Conservation (phyloP, 2,797 vertebrate genomes). For the Gouania willdenowi region DNA sequence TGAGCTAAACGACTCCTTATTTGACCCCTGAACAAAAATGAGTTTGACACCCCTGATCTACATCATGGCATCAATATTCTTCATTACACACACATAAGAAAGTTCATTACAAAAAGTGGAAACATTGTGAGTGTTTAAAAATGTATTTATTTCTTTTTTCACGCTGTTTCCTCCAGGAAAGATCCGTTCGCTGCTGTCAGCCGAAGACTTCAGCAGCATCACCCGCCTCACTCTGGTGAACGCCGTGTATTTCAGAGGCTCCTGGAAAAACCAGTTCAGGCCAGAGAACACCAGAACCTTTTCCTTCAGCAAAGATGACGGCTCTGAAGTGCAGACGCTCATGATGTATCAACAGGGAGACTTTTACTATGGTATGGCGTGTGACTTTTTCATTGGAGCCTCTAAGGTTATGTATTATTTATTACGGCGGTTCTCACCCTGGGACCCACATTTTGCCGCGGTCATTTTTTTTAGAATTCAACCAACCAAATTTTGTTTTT, state of each 20-base stretch:
- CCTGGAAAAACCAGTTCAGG: constrained; percentile 96
- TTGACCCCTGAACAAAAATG: too few relatives aligned
- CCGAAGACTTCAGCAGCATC: constrained; percentile 84
- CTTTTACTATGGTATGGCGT: constrained; percentile 89
- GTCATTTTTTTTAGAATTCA: too few relatives aligned
- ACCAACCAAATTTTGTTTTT: too few relatives aligned
- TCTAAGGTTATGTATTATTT: constrained; percentile 46
- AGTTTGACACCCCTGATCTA: too few relatives aligned
- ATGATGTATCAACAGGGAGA: constrained; percentile 99
- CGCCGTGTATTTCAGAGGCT: constrained; percentile 95
- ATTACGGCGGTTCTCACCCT: too few relatives aligned
- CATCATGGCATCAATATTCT: too few relatives aligned
- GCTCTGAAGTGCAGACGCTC: constrained; percentile 93
- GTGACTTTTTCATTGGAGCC: constrained; percentile 4
- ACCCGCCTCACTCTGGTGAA: constrained; percentile 90
- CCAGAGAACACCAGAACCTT: constrained; percentile 96
- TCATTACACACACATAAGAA: too few relatives aligned
- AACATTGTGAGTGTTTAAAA: too few relatives aligned
- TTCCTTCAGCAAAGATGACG: constrained; percentile 96
- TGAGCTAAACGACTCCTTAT: too few relatives aligned
- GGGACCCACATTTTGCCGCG: too few relatives aligned
- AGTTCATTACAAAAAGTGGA: too few relatives aligned
- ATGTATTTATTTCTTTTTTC: too few relatives aligned
- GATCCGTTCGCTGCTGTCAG: constrained; percentile 87
- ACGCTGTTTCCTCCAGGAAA: constrained; percentile 80